These are phyloP conservation scores for Dichetophora obliterata DNA, from an alignment of 2,888 invertebrate species.

Conservation along the genomic window DNA sequence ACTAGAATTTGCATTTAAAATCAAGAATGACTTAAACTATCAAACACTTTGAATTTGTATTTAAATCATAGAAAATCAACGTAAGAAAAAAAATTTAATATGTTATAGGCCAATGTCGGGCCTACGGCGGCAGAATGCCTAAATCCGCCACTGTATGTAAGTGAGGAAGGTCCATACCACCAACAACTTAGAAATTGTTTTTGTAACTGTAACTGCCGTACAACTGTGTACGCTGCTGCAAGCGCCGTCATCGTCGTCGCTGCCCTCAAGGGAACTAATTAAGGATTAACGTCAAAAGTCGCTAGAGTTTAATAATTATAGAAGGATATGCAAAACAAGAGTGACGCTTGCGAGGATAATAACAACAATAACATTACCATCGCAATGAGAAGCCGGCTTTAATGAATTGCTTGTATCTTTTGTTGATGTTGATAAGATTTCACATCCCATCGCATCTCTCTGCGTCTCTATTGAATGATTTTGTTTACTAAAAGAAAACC, in stretches of 20 bases:
- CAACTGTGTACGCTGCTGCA: not conserved
- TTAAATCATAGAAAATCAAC: too few relatives aligned
- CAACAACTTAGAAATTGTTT: conserved; percentile 16
- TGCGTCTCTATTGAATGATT: not conserved
- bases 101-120: too few relatives aligned
- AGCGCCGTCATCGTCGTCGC: not conserved
- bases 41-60: too few relatives aligned
- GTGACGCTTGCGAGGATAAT: not conserved
- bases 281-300: conserved; percentile 67
- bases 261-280: conserved; percentile 64
- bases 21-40: too few relatives aligned
- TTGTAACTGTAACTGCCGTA: conserved; percentile 19
- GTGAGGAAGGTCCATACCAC: not conserved
- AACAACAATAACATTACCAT: conserved; percentile 8
- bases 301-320: not conserved
- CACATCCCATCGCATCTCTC: not conserved
- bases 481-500: conserved; percentile 37
- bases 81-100: too few relatives aligned
- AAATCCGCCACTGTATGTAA: too few relatives aligned
- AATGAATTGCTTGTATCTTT: not conserved
- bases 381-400: not conserved
- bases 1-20: too few relatives aligned
- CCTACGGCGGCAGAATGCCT: too few relatives aligned
- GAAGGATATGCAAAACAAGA: conserved; percentile 7
- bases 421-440: conserved; percentile 33